These are phyloP conservation scores for Lymantria monacha DNA, from an alignment of 2,888 invertebrate genomes.

Conservation along the genomic window DNA sequence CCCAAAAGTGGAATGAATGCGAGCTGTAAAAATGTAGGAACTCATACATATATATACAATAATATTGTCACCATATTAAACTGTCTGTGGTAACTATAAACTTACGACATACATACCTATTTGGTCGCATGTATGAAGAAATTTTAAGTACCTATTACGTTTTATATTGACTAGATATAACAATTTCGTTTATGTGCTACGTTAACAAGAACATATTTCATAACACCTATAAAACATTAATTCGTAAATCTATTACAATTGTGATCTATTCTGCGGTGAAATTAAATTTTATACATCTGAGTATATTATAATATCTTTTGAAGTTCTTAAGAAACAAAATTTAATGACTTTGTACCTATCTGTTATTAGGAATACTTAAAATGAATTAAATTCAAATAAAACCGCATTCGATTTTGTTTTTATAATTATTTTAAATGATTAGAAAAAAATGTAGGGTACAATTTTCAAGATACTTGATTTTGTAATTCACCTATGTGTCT, in stretches of 20 bases:
- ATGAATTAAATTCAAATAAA: no score
- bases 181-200: conserved; percentile 34
- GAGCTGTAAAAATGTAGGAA: neutral
- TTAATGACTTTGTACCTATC: no score
- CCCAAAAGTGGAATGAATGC: no score
- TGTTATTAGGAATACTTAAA: no score
- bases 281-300: no score
- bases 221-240: conserved; percentile 33
- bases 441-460: no score
- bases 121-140: conserved; percentile 28
- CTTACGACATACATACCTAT: conserved; percentile 21
- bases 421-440: no score
- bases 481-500: no score
- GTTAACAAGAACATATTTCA: conserved; percentile 40
- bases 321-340: no score
- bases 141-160: conserved; percentile 17
- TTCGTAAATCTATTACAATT: conserved; percentile 8
- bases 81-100: conserved; percentile 16
- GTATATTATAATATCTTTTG: no score
- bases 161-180: conserved; percentile 10
- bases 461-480: no score
- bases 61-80: conserved; percentile 28
- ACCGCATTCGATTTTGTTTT: no score
- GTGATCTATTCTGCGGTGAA: neutral
- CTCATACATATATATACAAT: neutral